Base-by-base conservation (phyloP, 2,797 vertebrate species). In the Poeciliopsis gracilis region DNA sequence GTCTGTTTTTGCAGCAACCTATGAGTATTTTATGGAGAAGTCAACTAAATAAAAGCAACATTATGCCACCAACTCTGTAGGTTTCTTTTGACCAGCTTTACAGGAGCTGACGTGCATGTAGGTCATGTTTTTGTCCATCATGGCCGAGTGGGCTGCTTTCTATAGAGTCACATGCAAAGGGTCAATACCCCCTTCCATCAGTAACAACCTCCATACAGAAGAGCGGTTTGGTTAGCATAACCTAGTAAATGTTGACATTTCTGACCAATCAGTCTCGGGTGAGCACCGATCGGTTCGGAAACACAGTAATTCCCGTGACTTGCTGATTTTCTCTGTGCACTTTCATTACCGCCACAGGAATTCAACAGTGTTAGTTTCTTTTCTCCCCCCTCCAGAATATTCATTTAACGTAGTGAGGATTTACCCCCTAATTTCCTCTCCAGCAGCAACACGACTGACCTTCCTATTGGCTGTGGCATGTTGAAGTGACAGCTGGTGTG, bases 401-500 rank as follows among this genome's bases (percentile, higher is more conserved):
- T 83, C 20, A 73, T 81, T 81, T 15, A 18, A 77, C 79, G 77
- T 86, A 88, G 89, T 81, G 80, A 86, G 85, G 84, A 87, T 90
- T 87, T 88, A 82, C 82, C 81, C 66, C 86, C 84, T 85, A 92
- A 93, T 94, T 93, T 91, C 41, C 77, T 75, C 78, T 66, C 70
- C 74, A 77, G 87, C 88, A 47, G 83, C 79, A 89, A 82, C 84
- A 77, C 75, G 41, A 6, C 78, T 86, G 90, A 89, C 87, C 91
- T 92, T 89, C 90, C 85, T 83, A 90, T 87, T 92, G 89, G 89
- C 88, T 79, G 88, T 82, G 88, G 41, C 93, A 90, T 87, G 90
- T 88, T 87, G 87, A 83, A 89, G 88, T 87, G 92, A 94, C 95
- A 96, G 94, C 94, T 94, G 92, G 92, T 87, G 87, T 95, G 96